A percentile compares a stretch with the other conserved stretches of the same genome.
These are phyloP conservation scores for Hycleus phaleratus DNA, from an alignment of 1,140 invertebrate genomes.

Conservation along the genomic window DNA sequence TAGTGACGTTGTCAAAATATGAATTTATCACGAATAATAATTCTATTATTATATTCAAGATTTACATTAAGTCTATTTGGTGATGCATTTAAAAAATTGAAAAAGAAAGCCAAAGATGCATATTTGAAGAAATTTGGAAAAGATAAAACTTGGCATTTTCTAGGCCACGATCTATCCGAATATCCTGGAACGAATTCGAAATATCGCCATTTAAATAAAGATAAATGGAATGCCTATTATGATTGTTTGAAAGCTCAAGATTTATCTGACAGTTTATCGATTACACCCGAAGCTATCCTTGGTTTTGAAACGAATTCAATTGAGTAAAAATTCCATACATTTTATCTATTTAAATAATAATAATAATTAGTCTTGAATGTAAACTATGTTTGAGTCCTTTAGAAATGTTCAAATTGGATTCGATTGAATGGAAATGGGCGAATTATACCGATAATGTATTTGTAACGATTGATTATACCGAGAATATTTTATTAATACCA, in stretches of 20 bases:
- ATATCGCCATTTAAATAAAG: conserved; percentile 35
- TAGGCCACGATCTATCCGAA: conserved; percentile 40
- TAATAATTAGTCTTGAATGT: conserved; percentile 42
- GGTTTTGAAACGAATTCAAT: conserved; percentile 42
- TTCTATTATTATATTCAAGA: neutral
- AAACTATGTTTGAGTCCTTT: conserved; percentile 45
- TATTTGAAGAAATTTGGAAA: conserved; percentile 34
- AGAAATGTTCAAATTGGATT: conserved; percentile 35
- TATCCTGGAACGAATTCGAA: conserved; percentile 42
- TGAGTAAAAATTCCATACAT: conserved; percentile 30
- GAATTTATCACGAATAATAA: neutral
- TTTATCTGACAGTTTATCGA: conserved; percentile 31
- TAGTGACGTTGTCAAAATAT: conserved; percentile 1
- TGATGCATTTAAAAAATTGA: conserved; percentile 24
- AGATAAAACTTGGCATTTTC: conserved; percentile 35
- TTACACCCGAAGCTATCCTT: conserved; percentile 39
- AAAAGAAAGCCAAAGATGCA: conserved; percentile 35
- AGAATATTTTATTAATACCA: conserved; percentile 41
- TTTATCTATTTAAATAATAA: neutral
- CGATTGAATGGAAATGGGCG: conserved; percentile 44
- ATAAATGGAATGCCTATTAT: conserved; percentile 48
- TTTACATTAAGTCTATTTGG: conserved; percentile 3
- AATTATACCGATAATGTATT: conserved; percentile 25
- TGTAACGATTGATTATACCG: conserved; percentile 33
- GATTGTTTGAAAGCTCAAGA: conserved; percentile 40